Percentiles rank a stretch among this genome's conserved stretches.
Conservation (phyloP, 1,140 invertebrate genomes). For the Nebria ingens region DNA sequence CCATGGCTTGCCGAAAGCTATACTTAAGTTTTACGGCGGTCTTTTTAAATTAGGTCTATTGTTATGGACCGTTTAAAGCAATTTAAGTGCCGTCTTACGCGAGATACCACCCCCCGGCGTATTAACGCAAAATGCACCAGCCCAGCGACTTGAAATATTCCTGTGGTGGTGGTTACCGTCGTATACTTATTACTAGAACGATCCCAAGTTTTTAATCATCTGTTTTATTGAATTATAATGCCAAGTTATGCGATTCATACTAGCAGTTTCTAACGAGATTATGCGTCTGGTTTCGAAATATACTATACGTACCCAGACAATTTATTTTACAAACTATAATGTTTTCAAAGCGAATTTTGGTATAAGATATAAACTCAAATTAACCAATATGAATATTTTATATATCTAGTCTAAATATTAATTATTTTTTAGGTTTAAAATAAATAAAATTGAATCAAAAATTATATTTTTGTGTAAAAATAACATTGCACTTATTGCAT, state of each 20-base stretch:
- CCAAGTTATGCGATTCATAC: not conserved
- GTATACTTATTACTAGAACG: not conserved
- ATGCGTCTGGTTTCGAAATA: no score
- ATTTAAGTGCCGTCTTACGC: constrained; percentile 3
- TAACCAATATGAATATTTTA: not conserved
- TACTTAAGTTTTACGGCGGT: constrained; percentile 9
- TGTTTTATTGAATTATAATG: not conserved
- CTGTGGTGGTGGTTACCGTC: not conserved
- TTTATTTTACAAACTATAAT: no score
- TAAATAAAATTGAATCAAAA: no score
- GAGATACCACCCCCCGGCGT: not conserved
- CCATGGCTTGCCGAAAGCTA: constrained; percentile 1
- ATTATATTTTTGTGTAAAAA: no score
- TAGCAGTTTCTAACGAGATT: no score
- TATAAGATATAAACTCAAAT: no score
- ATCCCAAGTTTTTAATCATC: constrained; percentile 6
- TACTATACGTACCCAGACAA: no score
- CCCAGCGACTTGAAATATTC: not conserved
- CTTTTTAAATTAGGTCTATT: constrained; percentile 11
- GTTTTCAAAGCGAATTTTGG: no score
- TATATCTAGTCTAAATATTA: not conserved
- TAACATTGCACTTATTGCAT: no score
- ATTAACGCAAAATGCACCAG: not conserved
- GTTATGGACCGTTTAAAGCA: constrained; percentile 10
- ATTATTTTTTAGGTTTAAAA: no score